These are phyloP conservation scores for Dione vanillae DNA, from an alignment of 2,888 invertebrate species.

Conservation along the genomic window DNA sequence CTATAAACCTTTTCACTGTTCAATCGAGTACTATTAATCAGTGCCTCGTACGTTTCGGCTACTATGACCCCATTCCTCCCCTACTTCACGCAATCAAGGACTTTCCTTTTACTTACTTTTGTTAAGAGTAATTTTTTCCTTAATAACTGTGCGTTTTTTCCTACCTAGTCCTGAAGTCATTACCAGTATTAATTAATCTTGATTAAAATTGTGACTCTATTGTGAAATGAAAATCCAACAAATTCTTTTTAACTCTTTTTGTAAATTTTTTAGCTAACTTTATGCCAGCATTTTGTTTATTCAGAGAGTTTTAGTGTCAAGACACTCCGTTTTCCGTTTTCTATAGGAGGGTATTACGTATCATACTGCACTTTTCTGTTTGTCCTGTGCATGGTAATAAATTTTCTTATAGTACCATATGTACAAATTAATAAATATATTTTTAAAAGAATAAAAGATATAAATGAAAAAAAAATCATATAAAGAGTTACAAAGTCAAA, in stretches of 20 bases:
- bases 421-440: neutral
- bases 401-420: too few species aligned
- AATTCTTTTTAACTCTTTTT: neutral
- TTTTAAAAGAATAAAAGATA: neutral
- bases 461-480: neutral
- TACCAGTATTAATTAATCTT: slow-evolving; percentile 34
- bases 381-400: too few species aligned
- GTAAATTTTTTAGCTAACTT: neutral
- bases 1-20: slow-evolving; percentile 20
- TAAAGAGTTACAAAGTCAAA: neutral
- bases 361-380: too few species aligned
- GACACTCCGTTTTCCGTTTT: too few species aligned
- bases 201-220: slow-evolving; percentile 24
- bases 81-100: slow-evolving; percentile 47
- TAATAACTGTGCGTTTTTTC: slow-evolving; percentile 21
- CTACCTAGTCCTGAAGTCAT: slow-evolving; percentile 24
- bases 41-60: slow-evolving; percentile 44
- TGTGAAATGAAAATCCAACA: slow-evolving; percentile 14
- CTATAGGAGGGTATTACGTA: too few species aligned
- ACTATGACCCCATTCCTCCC: slow-evolving; percentile 44
- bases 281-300: too few species aligned
- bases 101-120: slow-evolving; percentile 45
- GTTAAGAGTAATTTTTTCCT: slow-evolving; percentile 39
- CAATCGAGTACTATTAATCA: slow-evolving; percentile 45
- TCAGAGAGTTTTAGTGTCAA: too few species aligned